Base-by-base conservation (phyloP, 2,797 vertebrate species). In the Scolopax rusticola region DNA sequence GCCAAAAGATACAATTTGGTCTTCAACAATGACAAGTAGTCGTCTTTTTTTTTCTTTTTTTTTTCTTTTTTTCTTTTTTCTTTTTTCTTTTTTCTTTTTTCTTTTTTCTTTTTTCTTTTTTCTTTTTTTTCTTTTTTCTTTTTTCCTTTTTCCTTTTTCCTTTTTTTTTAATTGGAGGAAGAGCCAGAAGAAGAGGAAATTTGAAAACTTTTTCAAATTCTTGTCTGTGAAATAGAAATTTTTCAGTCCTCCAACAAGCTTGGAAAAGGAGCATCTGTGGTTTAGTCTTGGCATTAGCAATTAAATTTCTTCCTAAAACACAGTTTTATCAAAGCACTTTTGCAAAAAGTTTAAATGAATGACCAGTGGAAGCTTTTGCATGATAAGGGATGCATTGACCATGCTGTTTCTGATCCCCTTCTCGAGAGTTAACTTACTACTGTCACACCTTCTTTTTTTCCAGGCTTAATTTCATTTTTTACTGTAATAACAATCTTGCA, bases 301-400 rank as follows among this genome's bases (percentile, higher is more conserved):
- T 51, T n/a, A 41, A 33, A 30, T 64, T 74, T 92, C 32, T 71
- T 81, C 33, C 50, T 69, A 56, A 75, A 47, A 24, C 33, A 73
- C 11, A 40, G 4, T 41, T 83, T 82, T 89, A 69, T 36, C 15
- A 33, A 71, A 71, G 30, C 40, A 11, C 15, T 23, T 75, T 81
- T 68, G 41, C 36, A 89, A 78, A 87, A 51, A 8, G 2, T 79
- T 90, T 74, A 38, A 56, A 56, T 61, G 43, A 67, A 47, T 67
- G 25, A 53, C 14, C 38, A 64, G 2, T 53, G n/a, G 10, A 94
- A 80, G 15, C 1, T 79, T 91, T 74, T 36, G 51, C 24, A 28
- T 1, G 0, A 36, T 25, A 30, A 86, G 4, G 5, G 10, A 30
- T 33, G 4, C 17, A 36, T 8, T 85, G 75, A 41, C 25, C 0